Evolutionary conservation across 2,797 vertebrate genomes (phyloP).

Genomic region (Pantherophis vulpinus): DNA sequence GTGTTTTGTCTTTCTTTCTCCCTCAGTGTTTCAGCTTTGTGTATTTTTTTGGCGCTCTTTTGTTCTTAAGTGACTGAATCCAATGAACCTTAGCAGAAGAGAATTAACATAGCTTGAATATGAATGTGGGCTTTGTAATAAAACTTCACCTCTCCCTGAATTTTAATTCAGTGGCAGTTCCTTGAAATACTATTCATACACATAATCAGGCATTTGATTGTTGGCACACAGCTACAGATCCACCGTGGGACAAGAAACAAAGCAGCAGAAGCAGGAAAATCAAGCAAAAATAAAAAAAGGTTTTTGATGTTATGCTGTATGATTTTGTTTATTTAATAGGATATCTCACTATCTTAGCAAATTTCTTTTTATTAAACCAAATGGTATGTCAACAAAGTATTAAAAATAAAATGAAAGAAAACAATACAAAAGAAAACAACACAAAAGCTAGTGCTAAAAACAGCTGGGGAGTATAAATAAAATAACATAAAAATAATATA

Average conservation of each 20-base stretch:
- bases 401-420: neutral
- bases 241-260: neutral
- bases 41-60: neutral
- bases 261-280: neutral
- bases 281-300: neutral
- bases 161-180: conserved; percentile 13
- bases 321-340: neutral
- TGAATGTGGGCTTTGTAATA: conserved; percentile 5
- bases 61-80: conserved; percentile 11
- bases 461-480: neutral
- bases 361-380: neutral
- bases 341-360: neutral
- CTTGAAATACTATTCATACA: conserved; percentile 9
- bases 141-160: conserved; percentile 17
- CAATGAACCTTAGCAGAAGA: neutral
- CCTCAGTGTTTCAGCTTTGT: neutral
- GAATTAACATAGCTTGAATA: conserved; percentile 35
- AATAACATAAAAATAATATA: neutral
- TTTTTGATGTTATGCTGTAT: neutral
- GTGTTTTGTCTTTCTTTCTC: neutral
- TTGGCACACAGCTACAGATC: neutral
- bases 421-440: neutral
- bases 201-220: conserved; percentile 17
- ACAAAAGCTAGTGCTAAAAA: neutral
- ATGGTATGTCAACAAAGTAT: neutral